Base-by-base conservation (phyloP, 2,797 vertebrate genomes). In the Tangara arthus region DNA sequence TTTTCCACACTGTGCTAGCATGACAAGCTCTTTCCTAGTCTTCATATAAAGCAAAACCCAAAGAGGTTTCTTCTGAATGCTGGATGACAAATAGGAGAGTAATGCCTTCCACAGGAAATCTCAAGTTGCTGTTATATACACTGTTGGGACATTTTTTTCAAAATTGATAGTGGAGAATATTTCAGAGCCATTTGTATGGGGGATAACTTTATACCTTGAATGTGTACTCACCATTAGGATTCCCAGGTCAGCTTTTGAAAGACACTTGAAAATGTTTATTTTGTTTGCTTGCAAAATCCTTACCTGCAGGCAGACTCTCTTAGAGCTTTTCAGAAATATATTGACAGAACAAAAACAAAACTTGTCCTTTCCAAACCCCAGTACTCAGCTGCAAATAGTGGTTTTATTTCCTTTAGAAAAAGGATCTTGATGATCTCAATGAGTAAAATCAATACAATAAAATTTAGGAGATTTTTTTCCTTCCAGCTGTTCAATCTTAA, bases 11-110 rank as follows among this genome's bases (percentile, higher is more conserved):
- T 55, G 39, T 89, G 65, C 79, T 34, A 6, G 10, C 24, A 11
- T 66, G 76, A 91, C 75, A 90, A 86, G 63, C 32, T 90, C 90
- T 68, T 69, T 87, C 52, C 37, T 57, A 26, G 18, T 39, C 82
- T 93, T 92, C 69, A 60, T 76, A 55, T 72, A 55, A 87, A 82
- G 37, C 42, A 52, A 83, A 90, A 85, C 76, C 60, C 60, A 66
- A 42, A 57, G 78, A 83, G 28, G 13, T 60, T 95, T 93, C 41
- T 72, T 68, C 49, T 92, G 53, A 76, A 79, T 55, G 35, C 37
- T 66, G 59, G 59, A 76, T 84, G 76, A 70, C 37, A 90, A 88
- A 88, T 53, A 64, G 32, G 9, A 52, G 21, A 86, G n/a, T 46
- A 86, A 81, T 83, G 56, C 34, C 63, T 93, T 90, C 60, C 16